Base-by-base conservation (phyloP, 2,113 vertebrate genomes). In the Hirundichthys speculiger region DNA sequence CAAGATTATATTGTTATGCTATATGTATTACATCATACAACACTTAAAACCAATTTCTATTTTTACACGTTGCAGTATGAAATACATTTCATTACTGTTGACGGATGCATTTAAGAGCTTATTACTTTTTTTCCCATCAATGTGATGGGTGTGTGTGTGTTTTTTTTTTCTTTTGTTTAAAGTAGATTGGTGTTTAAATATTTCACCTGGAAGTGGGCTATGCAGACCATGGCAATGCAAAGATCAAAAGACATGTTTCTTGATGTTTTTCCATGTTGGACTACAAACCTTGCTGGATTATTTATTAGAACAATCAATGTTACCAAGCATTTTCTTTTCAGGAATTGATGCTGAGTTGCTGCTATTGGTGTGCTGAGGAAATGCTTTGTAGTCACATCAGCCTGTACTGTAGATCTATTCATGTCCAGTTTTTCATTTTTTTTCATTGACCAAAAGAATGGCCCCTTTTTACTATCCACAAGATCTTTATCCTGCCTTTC, bases 291-390 rank as follows among this genome's bases (percentile, higher is more conserved):
- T 54, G 38, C 48, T 51, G 15, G 18, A 39, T 48, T 49, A 38
- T 38, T 55, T 40, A 41, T 41, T 30, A 6, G 13, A 43, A n/a
- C 6, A 4, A 27, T 12, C 30, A 7, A 34, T 34, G 30, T 34
- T 10, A 3, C 12, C 9, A 13, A 8, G 16, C 41, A 16, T 22
- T 14, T 19, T 49, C 10, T 34, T 34, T 30, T 51, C 14, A 6
- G 11, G 20, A 47, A 11, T 69, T 55, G 41, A 60, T 39, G 14
- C 69, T 25, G 39, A 43, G 20, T 48, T 84, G 81, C 73, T 79
- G 76, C 81, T 79, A 70, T 48, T n/a, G 42, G 6, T 70, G 47
- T 73, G 51, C 51, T 13, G 43, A 69, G 50, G 30, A 39, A 45
- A 46, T 11, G 7, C 20, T 60, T 12, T 24, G 20, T 56, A 46